Conservation (phyloP, 2,888 invertebrate species). For the Rhopalosiphum nymphaeae region DNA sequence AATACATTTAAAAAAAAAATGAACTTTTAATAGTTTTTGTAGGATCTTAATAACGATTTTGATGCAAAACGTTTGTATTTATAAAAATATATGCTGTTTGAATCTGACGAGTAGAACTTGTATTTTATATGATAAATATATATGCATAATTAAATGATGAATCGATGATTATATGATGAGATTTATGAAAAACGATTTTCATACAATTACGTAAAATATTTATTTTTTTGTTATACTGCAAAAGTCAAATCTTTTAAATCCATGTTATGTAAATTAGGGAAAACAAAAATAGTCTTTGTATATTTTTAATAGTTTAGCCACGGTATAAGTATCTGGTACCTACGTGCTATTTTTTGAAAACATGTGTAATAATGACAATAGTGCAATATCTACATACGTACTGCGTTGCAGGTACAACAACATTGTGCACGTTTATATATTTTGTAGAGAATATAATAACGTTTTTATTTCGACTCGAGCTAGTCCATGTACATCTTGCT, state of each 20-base stretch:
- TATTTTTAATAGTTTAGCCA: background rate
- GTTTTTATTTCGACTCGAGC: background rate
- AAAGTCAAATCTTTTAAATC: background rate
- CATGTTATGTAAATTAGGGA: background rate
- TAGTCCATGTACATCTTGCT: background rate
- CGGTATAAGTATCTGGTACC: background rate
- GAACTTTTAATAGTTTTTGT: background rate
- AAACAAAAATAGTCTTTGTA: background rate
- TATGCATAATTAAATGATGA: background rate
- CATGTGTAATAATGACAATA: background rate
- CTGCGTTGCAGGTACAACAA: background rate
- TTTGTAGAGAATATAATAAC: background rate
- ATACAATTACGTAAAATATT: background rate
- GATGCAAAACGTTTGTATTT: background rate
- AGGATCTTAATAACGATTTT: background rate
- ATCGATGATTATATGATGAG: background rate
- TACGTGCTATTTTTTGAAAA: background rate
- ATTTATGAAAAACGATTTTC: background rate
- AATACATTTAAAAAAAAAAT: background rate
- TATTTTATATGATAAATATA: background rate
- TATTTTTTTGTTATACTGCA: background rate
- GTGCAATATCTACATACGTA: background rate
- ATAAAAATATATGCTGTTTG: background rate
- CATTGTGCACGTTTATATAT: background rate
- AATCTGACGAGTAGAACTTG: background rate